These are phyloP conservation scores for Mus pahari DNA, from an alignment of 2,113 vertebrate species.

Conservation along the genomic window DNA sequence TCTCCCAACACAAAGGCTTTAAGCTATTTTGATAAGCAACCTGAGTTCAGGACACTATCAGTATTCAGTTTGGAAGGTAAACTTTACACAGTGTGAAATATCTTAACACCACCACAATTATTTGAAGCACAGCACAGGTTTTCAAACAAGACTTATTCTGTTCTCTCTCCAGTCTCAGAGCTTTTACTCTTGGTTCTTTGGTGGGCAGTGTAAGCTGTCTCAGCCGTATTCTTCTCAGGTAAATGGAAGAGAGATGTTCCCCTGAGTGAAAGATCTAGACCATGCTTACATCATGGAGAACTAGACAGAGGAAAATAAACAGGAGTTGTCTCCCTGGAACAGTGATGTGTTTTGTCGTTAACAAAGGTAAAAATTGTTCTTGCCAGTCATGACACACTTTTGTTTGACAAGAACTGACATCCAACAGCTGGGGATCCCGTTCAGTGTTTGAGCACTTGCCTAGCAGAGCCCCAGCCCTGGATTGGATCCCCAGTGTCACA, in stretches of 20 bases:
- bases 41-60: constrained; percentile 59
- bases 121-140: constrained; percentile 36
- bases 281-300: background rate
- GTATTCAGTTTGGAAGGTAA: constrained; percentile 61
- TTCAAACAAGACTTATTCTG: constrained; percentile 47
- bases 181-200: constrained; percentile 42
- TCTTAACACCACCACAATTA: constrained; percentile 66
- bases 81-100: constrained; percentile 67
- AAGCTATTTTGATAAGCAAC: constrained; percentile 56
- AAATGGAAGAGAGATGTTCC: background rate
- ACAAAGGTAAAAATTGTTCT: background rate
- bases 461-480: background rate
- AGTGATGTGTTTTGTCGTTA: background rate
- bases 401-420: background rate
- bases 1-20: background rate
- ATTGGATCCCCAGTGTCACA: too few species aligned
- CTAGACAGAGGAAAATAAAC: constrained; percentile 13
- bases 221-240: background rate
- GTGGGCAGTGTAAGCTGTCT: background rate
- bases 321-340: background rate
- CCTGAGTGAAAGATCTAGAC: background rate
- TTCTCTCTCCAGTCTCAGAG: constrained; percentile 7
- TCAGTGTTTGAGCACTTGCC: background rate
- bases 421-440: background rate
- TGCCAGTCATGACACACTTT: constrained; percentile 29